phyloP scores from a whole-genome alignment of 1,140 invertebrate species.

The Conus ventricosus region DNA sequence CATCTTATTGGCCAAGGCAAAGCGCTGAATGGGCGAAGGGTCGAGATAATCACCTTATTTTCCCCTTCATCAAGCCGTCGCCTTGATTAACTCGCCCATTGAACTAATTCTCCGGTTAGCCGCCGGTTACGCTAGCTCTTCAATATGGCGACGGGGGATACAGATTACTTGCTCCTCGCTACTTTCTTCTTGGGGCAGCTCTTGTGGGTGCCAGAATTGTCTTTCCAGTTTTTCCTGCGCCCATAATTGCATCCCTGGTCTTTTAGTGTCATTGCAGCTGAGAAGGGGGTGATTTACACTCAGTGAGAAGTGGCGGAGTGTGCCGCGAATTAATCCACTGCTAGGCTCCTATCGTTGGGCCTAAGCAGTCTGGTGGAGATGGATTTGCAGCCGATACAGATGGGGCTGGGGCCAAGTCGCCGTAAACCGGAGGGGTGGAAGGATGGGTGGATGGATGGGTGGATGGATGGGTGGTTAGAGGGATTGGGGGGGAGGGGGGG shows the following conservation, averaged over 20 bases:
- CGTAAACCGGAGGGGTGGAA: background rate
- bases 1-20: constrained; percentile 33
- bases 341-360: background rate
- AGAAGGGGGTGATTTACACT: constrained; percentile 24
- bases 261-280: constrained; percentile 23
- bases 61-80: constrained; percentile 37
- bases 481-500: background rate
- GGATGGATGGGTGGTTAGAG: background rate
- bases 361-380: constrained; percentile 26
- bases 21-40: constrained; percentile 32
- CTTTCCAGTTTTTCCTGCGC: constrained; percentile 17
- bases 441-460: background rate
- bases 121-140: constrained; percentile 27
- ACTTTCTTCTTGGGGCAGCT: background rate
- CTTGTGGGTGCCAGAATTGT: constrained; percentile 11
- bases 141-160: constrained; percentile 26
- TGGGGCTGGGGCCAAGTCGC: background rate
- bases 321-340: constrained; percentile 26
- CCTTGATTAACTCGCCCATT: constrained; percentile 40
- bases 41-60: constrained; percentile 42
- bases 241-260: constrained; percentile 29
- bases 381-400: constrained; percentile 21
- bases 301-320: background rate
- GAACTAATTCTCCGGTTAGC: constrained; percentile 41
- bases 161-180: background rate